Base-by-base conservation (phyloP, 2,797 vertebrate species). In the Chanos chanos region DNA sequence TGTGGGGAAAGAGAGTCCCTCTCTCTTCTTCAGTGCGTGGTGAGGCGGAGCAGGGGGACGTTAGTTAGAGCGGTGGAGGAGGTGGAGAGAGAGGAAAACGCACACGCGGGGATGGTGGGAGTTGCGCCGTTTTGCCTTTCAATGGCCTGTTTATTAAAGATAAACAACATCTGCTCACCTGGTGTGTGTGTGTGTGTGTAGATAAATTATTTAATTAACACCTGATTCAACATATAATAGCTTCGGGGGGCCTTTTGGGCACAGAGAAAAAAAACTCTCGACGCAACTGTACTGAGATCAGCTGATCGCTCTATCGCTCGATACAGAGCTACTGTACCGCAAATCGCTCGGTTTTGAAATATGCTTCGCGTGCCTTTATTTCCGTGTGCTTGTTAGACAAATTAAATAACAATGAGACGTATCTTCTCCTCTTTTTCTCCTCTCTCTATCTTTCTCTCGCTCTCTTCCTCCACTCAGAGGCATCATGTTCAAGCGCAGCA, bases 91-190 rank as follows among this genome's bases (percentile, higher is more conserved):
- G 7, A 13, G 5, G 4, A 6, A 15, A n/a, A 1, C 22, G 8
- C n/a, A 18, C 36, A 40, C 41, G 27, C 31, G n/a, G 37, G 15
- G 12, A 19, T 19, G 53, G 41, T 16, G 3, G 8, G 34, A 37
- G 31, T 31, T 43, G 15, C 28, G 9, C 51, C 53, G 16, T 51
- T 21, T 19, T 12, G 12, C 24, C 24, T 59, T 54, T 56, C 40
- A 24, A n/a, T 28, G 50, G 70, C 73, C 67, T 37, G 44, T 45
- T 70, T 33, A 58, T 57, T 18, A 55, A 22, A 49, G 16, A 28
- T 45, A 27, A 53, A 68, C 59, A 57, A 47, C 66, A 64, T 70
- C 68, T 62, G 45, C 53, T 73, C 39, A 7, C 4, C 3, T 33
- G 28, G 19, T 48, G 58, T 71, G 50, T 70, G 65, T 72, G 47